Evolutionary conservation across 2,113 vertebrate species (phyloP), one percentile per base, ranked within the genome.

Genomic region (Colossoma macropomum): DNA sequence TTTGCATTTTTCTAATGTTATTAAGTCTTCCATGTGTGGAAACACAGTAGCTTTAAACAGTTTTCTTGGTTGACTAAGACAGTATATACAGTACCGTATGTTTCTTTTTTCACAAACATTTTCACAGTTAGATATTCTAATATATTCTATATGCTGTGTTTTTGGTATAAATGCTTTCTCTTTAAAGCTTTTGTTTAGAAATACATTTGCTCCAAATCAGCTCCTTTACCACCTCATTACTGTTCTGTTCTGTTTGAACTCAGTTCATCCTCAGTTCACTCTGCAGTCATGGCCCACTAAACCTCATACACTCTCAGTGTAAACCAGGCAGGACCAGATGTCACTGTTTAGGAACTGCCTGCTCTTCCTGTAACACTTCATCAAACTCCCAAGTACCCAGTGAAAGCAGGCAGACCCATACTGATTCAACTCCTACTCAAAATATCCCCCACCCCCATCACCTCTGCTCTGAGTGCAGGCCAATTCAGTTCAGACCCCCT

Each of bases 251-350:
- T 32, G 34, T 30, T 59, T 74, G 71, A 65, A 27, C 2, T 70
- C 65, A 28, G 38, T 32, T 59, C 48, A 72, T 68, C 65, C 38
- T 38, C 30, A 17, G 50, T 13, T n/a, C n/a, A n/a, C n/a, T 45
- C 41, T 56, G 30, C 30, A 66, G 56, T 81, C 80, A 69, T 12
- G 68, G 75, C 85, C 86, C 87, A 80, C 88, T 85, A 48, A 70
- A 66, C 45, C 34, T 79, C 32, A 41, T 84, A 34, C 54, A 17
- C 34, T 54, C 59, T 41, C 41, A 60, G 28, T 79, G 50, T 59
- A 86, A 71, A 54, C 52, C 63, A 83, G 60, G 34, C 34, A 63
- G 50, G 75, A 71, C 77, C 82, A 83, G 77, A 83, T 76, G 56
- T 80, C 72, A 52, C 41, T 27, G 70, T 86, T 83, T 86, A 86